Percentiles rank a stretch among this genome's conserved stretches.
Conservation (phyloP, 2,888 invertebrate genomes). For the Dimorphilus gyrociliatus region DNA sequence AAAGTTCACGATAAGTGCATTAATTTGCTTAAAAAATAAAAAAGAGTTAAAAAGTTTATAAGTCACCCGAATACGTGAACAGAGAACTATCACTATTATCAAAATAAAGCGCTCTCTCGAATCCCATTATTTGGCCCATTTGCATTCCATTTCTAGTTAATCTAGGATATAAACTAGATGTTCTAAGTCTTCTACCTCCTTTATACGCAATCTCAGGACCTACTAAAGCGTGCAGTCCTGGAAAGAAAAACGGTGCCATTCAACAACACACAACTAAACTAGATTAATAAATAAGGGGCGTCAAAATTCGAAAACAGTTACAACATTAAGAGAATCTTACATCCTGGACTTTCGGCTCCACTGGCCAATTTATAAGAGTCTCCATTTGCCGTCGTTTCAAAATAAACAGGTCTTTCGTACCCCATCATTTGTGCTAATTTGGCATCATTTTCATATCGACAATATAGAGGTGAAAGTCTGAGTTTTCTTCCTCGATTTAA, state of each 20-base stretch:
- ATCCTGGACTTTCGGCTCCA: too few species aligned
- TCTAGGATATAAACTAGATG: constrained; percentile 82
- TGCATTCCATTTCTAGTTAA: constrained; percentile 73
- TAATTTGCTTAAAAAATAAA: too few species aligned
- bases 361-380: not conserved
- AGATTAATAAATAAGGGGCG: too few species aligned
- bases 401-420: constrained; percentile 85
- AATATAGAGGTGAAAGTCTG: constrained; percentile 84
- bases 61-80: too few species aligned
- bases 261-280: not conserved
- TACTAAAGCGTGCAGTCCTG: constrained; percentile 1
- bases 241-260: not conserved
- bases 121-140: constrained; percentile 93
- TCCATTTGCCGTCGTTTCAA: constrained; percentile 39
- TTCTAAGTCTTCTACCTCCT: constrained; percentile 44
- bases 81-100: too few species aligned
- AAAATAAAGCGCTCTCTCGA: constrained; percentile 84
- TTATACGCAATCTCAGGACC: too few species aligned
- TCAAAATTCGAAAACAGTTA: too few species aligned
- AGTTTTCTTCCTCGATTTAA: constrained; percentile 33
- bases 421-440: constrained; percentile 95
- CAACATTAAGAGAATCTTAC: too few species aligned
- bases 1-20: too few species aligned
- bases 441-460: constrained; percentile 72
- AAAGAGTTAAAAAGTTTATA: too few species aligned